Percentiles rank a stretch among this genome's conserved stretches.
These are phyloP conservation scores for Sarcophaga carnaria DNA, from an alignment of 2,888 invertebrate genomes.

Conservation along the genomic window DNA sequence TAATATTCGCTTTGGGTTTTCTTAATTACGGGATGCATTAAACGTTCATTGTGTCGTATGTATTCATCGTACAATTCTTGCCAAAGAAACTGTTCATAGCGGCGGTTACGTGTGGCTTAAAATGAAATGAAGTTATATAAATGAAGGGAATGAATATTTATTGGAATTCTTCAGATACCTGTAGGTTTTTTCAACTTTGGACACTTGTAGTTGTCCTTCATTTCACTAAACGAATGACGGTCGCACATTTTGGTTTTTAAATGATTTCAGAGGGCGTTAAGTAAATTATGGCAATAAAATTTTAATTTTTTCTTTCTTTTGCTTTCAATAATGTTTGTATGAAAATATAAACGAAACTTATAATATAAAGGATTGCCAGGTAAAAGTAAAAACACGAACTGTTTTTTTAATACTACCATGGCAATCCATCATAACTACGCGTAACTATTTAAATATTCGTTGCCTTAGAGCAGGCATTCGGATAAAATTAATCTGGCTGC, in stretches of 20 bases:
- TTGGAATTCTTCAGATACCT: slow-evolving; percentile 64
- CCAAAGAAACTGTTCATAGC: slow-evolving; percentile 79
- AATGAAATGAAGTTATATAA: neutral
- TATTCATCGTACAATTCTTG: slow-evolving; percentile 79
- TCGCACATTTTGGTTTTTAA: slow-evolving; percentile 58
- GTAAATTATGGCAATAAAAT: neutral
- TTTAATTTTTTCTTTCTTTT: slow-evolving; percentile 8
- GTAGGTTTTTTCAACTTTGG: slow-evolving; percentile 75
- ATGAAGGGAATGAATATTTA: neutral
- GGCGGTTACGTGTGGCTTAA: slow-evolving; percentile 76
- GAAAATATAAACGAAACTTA: too few species aligned
- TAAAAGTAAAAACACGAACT: neutral
- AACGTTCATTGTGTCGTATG: slow-evolving; percentile 73
- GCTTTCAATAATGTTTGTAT: neutral
- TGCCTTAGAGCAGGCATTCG: slow-evolving; percentile 1
- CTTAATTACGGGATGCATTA: slow-evolving; percentile 47
- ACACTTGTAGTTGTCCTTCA: slow-evolving; percentile 68
- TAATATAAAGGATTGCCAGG: slow-evolving; percentile 27
- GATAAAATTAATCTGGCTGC: neutral
- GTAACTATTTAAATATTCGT: slow-evolving; percentile 19
- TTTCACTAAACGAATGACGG: slow-evolving; percentile 69
- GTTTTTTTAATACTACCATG: slow-evolving; percentile 28
- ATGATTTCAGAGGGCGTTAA: neutral
- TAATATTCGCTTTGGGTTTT: slow-evolving; percentile 76
- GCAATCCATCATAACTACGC: slow-evolving; percentile 13